Evolutionary conservation across 2,888 invertebrate species (phyloP).

Genomic region (Gari tellinella): DNA sequence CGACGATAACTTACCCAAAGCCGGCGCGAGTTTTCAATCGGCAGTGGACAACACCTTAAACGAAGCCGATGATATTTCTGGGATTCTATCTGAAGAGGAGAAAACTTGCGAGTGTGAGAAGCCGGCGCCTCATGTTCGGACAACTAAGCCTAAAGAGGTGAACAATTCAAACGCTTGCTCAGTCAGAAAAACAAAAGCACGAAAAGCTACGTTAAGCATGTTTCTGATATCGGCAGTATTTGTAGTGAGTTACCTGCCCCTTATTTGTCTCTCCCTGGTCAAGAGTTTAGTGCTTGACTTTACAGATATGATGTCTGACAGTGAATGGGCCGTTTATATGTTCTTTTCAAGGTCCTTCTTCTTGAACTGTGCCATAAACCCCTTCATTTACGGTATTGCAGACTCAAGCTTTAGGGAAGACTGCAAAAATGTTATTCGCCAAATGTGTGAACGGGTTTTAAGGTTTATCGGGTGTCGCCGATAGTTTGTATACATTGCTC

Average conservation of each 20-base stretch:
- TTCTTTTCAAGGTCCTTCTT: slow-evolving; percentile 67
- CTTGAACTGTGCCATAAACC: slow-evolving; percentile 68
- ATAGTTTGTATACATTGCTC: too few relatives aligned
- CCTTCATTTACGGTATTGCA: slow-evolving; percentile 70
- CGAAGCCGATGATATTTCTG: slow-evolving; percentile 24
- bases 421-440: slow-evolving; percentile 7
- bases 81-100: slow-evolving; percentile 25
- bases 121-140: not conserved
- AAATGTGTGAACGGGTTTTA: too few relatives aligned
- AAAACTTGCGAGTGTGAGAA: slow-evolving; percentile 21
- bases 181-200: slow-evolving; percentile 40
- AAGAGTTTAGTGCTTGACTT: slow-evolving; percentile 43
- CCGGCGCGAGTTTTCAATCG: not conserved
- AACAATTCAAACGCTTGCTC: slow-evolving; percentile 21
- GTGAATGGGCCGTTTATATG: slow-evolving; percentile 51
- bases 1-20: not conserved
- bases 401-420: slow-evolving; percentile 55
- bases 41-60: slow-evolving; percentile 9
- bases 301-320: slow-evolving; percentile 46
- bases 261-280: too few relatives aligned
- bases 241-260: too few relatives aligned
- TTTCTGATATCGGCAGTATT: slow-evolving; percentile 63
- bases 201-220: slow-evolving; percentile 66
- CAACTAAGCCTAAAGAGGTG: not conserved
- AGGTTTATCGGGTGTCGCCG: too few relatives aligned